Conservation (phyloP, 1,140 invertebrate species). For the Orussus abietinus region DNA sequence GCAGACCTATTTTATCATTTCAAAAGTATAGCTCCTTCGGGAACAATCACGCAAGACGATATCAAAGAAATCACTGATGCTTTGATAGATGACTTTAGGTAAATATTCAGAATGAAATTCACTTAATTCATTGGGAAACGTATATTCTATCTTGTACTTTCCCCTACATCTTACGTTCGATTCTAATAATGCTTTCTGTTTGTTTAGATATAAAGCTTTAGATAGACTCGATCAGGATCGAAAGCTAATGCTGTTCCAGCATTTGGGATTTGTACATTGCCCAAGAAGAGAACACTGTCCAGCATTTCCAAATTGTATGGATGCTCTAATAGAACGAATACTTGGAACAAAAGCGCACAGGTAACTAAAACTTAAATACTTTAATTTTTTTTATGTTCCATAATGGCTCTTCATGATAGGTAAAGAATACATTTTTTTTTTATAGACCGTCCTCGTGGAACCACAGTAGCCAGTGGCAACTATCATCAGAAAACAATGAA, state of each 20-base stretch:
- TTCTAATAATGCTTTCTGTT: conserved; percentile 2
- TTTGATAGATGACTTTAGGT: conserved; percentile 87
- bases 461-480: conserved; percentile 64
- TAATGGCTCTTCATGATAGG: neutral
- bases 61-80: conserved; percentile 91
- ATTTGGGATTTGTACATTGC: conserved; percentile 93
- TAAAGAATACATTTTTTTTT: too few species aligned
- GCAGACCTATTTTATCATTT: conserved; percentile 93
- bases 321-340: conserved; percentile 75
- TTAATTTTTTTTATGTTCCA: conserved; percentile 1
- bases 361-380: conserved; percentile 46
- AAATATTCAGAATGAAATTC: too few species aligned
- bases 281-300: conserved; percentile 92
- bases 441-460: conserved; percentile 65
- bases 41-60: conserved; percentile 90
- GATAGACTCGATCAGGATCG: conserved; percentile 91
- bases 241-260: conserved; percentile 90
- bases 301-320: conserved; percentile 85
- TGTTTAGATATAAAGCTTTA: conserved; percentile 80
- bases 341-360: conserved; percentile 68
- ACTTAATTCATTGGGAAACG: too few species aligned
- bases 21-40: conserved; percentile 82
- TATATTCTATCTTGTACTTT: too few species aligned
- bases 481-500: conserved; percentile 66
- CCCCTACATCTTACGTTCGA: too few species aligned